A percentile compares a stretch with the other conserved stretches of the same genome.
These are phyloP conservation scores for Holothuria scabra DNA, from an alignment of 53 echinoderm and acorn worm species.

Conservation along the genomic window DNA sequence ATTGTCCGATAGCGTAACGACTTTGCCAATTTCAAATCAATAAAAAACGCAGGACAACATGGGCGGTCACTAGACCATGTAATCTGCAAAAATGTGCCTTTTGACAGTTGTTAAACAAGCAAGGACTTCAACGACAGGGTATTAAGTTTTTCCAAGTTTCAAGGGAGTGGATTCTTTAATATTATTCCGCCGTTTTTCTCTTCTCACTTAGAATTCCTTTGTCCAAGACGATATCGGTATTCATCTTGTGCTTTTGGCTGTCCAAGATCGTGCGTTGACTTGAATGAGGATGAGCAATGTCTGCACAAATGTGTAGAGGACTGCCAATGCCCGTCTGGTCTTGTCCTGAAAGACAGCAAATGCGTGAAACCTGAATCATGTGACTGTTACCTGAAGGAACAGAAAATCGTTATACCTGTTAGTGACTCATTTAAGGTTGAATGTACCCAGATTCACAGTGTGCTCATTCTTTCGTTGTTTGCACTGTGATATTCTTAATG, in stretches of 20 bases:
- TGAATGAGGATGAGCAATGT: background rate
- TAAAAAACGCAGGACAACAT: too few relatives aligned
- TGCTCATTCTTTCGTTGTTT: too few relatives aligned
- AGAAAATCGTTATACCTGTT: background rate
- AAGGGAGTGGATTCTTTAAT: too few relatives aligned
- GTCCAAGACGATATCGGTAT: background rate
- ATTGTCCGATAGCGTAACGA: too few relatives aligned
- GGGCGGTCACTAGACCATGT: too few relatives aligned
- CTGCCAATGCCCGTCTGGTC: conserved; percentile 3
- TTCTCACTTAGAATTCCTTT: background rate
- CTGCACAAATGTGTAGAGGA: background rate
- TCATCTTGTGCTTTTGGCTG: conserved; percentile 3
- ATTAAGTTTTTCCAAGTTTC: too few relatives aligned
- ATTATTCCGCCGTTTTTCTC: background rate
- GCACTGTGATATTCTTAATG: too few relatives aligned
- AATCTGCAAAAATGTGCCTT: too few relatives aligned
- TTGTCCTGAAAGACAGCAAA: background rate
- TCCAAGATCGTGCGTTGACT: conserved; percentile 1
- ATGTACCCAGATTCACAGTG: too few relatives aligned
- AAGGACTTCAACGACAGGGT: too few relatives aligned
- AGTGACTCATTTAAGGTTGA: background rate
- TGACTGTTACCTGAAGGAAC: background rate
- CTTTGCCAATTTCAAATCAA: too few relatives aligned
- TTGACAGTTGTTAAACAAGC: too few relatives aligned
- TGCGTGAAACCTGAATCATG: background rate